Base-by-base conservation (phyloP, 2,113 vertebrate species). In the Phrynocephalus versicolor region DNA sequence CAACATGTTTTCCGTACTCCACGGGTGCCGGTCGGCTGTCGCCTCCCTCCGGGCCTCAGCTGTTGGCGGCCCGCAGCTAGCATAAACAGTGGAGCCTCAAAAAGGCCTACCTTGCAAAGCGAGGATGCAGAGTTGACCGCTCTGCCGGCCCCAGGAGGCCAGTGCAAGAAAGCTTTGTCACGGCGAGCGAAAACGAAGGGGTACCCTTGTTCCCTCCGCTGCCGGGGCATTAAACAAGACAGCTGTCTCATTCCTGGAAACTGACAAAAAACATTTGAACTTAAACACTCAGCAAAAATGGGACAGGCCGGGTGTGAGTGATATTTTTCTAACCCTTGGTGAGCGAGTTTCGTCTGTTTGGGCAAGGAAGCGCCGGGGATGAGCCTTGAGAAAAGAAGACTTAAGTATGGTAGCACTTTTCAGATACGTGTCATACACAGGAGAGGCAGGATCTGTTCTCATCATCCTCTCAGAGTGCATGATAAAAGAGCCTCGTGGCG, bases 1-100 rank as follows among this genome's bases (percentile, higher is more conserved):
- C 37, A 13, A 39, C 58, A 18, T 85, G 78, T 85, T 85, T 85
- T 80, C 77, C 69, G 55, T 80, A 45, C 84, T 13, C 57, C 1
- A 41, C 33, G 21, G 9, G 30, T 2, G 2, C 73, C 69, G 6
- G 9, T 73, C 57, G 19, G 8, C 6, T 0, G 12, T 55, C 16
- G 37, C 67, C 69, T 25, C 77, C 77, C 77, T 81, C 58, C 14
- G 69, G 39, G 37, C 5, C 25, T 69, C 84, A 85, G 77, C 84
- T 85, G 84, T 33, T 41, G 51, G 33, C 69, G 21, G 23, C 84
- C 39, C 2, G 60, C 15, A 15, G 84, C 84, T 73, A 64, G 21
- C 39, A 79, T 12, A 80, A 67, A 69, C 84, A 73, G 80, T 7
- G 15, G 57, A 30, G 21, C 1, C 18, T 30, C 1, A 3, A 57